phyloP scores from a whole-genome alignment of 2,113 vertebrate genomes.

The Ceyx margarethae region DNA sequence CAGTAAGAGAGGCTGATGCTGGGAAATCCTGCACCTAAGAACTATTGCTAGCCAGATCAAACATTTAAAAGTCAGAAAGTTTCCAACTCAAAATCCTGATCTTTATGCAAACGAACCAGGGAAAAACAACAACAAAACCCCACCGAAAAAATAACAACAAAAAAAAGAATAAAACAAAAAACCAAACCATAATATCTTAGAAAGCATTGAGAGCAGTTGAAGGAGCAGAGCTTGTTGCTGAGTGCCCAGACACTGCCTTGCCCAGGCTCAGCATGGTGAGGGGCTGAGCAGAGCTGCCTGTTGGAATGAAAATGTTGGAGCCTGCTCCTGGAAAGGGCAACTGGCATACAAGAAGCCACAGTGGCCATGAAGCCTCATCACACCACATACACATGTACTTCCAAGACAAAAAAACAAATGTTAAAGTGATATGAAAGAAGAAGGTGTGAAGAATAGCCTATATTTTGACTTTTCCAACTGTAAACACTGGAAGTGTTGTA shows the following conservation, averaged over 20 bases:
- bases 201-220: neutral
- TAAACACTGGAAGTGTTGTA: neutral
- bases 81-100: neutral
- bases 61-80: neutral
- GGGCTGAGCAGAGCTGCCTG: neutral
- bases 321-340: neutral
- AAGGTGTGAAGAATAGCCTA: neutral
- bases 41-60: neutral
- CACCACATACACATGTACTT: neutral
- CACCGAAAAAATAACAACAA: neutral
- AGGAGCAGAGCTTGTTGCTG: neutral
- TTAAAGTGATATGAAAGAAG: neutral
- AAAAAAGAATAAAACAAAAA: neutral
- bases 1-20: neutral
- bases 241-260: neutral
- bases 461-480: neutral
- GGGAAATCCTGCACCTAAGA: neutral
- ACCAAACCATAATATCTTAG: neutral
- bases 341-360: neutral
- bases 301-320: neutral
- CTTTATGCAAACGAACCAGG: neutral
- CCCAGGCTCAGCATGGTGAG: rapidly evolving
- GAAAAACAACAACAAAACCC: neutral
- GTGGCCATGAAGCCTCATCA: rapidly evolving
- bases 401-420: neutral